phyloP scores from a whole-genome alignment of 2,797 vertebrate species.

The Hoplostethus atlanticus region DNA sequence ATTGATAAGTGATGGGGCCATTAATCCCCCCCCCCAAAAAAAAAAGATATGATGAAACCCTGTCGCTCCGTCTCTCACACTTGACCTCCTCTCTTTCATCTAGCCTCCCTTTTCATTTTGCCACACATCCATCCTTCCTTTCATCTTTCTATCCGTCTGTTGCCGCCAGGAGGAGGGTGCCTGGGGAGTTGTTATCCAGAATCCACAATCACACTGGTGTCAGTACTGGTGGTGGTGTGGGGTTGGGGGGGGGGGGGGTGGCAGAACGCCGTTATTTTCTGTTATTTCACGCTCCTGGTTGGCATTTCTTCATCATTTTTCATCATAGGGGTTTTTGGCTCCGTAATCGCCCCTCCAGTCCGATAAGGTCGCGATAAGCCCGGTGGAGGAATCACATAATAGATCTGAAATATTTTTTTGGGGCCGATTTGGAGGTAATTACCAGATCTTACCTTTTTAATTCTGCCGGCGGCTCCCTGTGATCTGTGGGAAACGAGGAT shows the following conservation, averaged over 20 bases:
- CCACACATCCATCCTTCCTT: conserved; percentile 49
- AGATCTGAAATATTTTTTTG: conserved; percentile 52
- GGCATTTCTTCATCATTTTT: conserved; percentile 57
- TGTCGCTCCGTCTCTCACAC: conserved; percentile 36
- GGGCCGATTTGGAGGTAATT: conserved; percentile 70
- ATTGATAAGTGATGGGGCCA: conserved; percentile 35
- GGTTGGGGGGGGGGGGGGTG: neutral
- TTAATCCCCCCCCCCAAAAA: conserved; percentile 27
- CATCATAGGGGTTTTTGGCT: conserved; percentile 49
- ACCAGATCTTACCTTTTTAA: conserved; percentile 77
- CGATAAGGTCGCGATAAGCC: conserved; percentile 66
- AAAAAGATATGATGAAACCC: conserved; percentile 43
- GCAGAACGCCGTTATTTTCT: conserved; percentile 26
- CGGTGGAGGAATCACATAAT: conserved; percentile 68
- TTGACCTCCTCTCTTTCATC: conserved; percentile 65
- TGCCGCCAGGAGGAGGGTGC: conserved; percentile 33
- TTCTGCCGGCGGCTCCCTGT: conserved; percentile 66
- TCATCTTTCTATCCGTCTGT: conserved; percentile 62
- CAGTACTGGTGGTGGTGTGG: conserved; percentile 13
- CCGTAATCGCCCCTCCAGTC: conserved; percentile 49
- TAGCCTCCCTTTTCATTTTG: conserved; percentile 40
- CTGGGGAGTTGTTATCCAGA: conserved; percentile 52
- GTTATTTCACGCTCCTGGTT: conserved; percentile 48
- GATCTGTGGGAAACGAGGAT: conserved; percentile 71
- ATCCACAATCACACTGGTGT: conserved; percentile 42